phyloP scores from a whole-genome alignment of 1,140 invertebrate genomes.

The Procambarus clarkii region DNA sequence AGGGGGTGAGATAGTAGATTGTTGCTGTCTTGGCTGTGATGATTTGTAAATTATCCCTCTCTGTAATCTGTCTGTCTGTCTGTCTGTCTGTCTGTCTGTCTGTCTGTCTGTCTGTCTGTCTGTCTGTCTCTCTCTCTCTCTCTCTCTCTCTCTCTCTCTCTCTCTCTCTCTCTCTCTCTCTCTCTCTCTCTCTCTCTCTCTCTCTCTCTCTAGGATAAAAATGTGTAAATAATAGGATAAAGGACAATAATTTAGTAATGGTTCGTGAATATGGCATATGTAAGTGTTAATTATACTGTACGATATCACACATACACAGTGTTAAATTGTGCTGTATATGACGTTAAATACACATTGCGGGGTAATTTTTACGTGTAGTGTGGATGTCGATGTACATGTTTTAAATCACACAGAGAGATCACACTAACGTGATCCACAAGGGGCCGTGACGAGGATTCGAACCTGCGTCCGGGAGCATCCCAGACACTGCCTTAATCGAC shows the following conservation, averaged over 20 bases:
- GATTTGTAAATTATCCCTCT: background rate
- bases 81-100: background rate
- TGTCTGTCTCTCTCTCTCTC: conserved; percentile 14
- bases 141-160: background rate
- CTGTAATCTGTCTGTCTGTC: background rate
- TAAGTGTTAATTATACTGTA: too few species aligned
- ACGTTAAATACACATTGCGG: background rate
- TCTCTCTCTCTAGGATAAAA: background rate
- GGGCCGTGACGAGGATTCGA: too few species aligned
- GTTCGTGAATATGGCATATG: too few species aligned
- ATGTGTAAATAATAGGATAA: too few species aligned
- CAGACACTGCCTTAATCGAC: too few species aligned
- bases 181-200: conserved; percentile 2
- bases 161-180: background rate
- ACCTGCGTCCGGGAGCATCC: too few species aligned
- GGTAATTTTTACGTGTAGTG: background rate
- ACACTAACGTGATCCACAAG: too few species aligned
- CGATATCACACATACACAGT: background rate
- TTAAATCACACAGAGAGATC: background rate
- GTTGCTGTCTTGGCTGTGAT: too few species aligned
- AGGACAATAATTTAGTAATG: too few species aligned
- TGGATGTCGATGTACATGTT: background rate
- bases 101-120: conserved; percentile 28
- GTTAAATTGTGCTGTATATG: background rate
- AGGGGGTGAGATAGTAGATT: too few species aligned